phyloP scores from a whole-genome alignment of 2,797 vertebrate species.

The Myotis daubentonii region DNA sequence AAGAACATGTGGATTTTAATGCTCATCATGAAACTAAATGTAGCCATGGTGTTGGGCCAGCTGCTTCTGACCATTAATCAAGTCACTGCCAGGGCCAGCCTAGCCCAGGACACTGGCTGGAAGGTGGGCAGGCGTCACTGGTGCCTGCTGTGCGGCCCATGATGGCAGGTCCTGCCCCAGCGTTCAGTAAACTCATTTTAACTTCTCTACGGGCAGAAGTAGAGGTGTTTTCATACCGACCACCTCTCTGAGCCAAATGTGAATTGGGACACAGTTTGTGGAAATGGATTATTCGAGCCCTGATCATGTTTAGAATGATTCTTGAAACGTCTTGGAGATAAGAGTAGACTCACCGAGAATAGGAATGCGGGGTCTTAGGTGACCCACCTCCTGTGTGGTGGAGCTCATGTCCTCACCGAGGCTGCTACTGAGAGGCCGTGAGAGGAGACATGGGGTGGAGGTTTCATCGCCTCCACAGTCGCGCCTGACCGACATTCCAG shows the following conservation, averaged over 20 bases:
- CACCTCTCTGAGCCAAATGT: neutral
- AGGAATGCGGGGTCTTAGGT: fast-evolving
- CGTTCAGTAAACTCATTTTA: fast-evolving
- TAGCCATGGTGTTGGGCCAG: slow-evolving; percentile 46
- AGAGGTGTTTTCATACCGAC: neutral
- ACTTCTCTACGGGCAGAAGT: neutral
- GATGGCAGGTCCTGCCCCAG: neutral
- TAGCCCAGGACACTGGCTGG: fast-evolving
- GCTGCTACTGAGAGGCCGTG: fast-evolving
- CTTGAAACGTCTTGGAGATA: neutral
- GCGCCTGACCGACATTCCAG: neutral
- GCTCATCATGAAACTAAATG: slow-evolving; percentile 90
- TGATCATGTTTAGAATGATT: neutral
- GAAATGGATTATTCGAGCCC: neutral
- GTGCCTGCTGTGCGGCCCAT: neutral
- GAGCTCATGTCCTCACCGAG: fast-evolving
- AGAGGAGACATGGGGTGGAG: too few species aligned
- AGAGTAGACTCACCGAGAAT: neutral
- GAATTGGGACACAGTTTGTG: neutral
- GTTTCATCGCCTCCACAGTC: too few species aligned
- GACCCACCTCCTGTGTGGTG: fast-evolving
- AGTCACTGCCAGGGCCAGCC: neutral
- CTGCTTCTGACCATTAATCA: neutral
- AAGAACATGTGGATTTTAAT: slow-evolving; percentile 96
- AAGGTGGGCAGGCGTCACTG: neutral